Evolutionary conservation across 2,888 invertebrate species (phyloP).

Genomic region (Gari tellinella): DNA sequence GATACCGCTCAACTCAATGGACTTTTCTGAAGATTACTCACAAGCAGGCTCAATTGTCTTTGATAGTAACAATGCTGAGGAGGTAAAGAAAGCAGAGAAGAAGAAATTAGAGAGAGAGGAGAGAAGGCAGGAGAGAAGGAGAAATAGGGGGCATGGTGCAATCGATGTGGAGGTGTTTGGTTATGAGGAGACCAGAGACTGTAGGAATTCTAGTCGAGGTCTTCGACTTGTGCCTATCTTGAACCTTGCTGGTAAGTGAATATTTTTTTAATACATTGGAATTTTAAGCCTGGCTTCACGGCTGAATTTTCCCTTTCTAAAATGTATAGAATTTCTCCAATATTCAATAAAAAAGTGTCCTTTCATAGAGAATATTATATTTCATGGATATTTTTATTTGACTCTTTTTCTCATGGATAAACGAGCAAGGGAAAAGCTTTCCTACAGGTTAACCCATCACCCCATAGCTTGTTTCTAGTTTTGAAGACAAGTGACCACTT

Average conservation of each 20-base stretch:
- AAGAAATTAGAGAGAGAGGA: slow-evolving; percentile 28
- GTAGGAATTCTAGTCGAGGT: slow-evolving; percentile 60
- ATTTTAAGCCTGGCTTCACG: no score
- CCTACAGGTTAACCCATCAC: no score
- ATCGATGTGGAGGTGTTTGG: slow-evolving; percentile 78
- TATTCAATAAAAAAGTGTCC: no score
- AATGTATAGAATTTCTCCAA: no score
- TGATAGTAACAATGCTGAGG: slow-evolving; percentile 15
- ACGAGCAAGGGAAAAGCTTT: no score
- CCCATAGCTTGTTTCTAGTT: no score
- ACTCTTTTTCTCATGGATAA: no score
- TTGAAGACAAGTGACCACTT: no score
- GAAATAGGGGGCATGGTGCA: slow-evolving; percentile 59
- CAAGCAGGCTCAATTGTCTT: slow-evolving; percentile 32
- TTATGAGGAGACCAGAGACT: slow-evolving; percentile 66
- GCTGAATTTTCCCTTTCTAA: no score
- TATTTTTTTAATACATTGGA: neutral
- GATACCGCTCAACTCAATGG: slow-evolving; percentile 52
- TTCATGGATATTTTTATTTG: no score
- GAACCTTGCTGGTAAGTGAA: slow-evolving; percentile 62
- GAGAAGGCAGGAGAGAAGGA: slow-evolving; percentile 35
- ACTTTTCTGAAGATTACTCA: slow-evolving; percentile 52
- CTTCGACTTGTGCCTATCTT: slow-evolving; percentile 66
- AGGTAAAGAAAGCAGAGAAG: slow-evolving; percentile 17
- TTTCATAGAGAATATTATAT: no score